Evolutionary conservation across 2,888 invertebrate genomes (phyloP), one percentile per base, ranked within the genome.

Genomic region (Bugulina stolonifera): DNA sequence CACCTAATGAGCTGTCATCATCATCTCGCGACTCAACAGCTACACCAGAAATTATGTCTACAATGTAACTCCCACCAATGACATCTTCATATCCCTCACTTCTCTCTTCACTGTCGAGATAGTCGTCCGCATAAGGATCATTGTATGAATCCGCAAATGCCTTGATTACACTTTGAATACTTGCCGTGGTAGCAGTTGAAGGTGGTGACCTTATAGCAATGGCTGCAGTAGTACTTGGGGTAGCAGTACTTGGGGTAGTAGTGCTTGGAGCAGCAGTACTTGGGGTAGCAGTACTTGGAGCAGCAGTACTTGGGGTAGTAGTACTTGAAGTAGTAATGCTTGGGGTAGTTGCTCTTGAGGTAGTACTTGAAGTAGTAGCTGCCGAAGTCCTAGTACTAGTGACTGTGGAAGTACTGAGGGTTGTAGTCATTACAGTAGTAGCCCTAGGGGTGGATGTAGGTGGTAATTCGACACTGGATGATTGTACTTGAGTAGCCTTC

Each of bases 401-500:
- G 25, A 5, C 25, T 18, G n/a, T 57, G n/a, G n/a, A n/a, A n/a
- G n/a, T n/a, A n/a, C n/a, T n/a, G n/a, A n/a, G n/a, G n/a, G n/a
- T n/a, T n/a, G n/a, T n/a, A n/a, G 52, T 52, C 22, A 22, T 23
- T n/a, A 57, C 57, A 57, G 57, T 57, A 57, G n/a, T 57, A 57
- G 14, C 5, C 18, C 57, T 57, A 57, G 57, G 5, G 5, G 25
- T 57, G 27, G 29, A 25, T 29, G 14, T 64, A 32, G 18, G 10
- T 3, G 64, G 22, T 5, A 32, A 5, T 23, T 22, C 57, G 5
- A 57, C 10, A 23, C n/a, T 5, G 23, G 57, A 57, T 5, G 57
- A n/a, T 5, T n/a, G 5, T n/a, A 57, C 57, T 10, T 10, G 22
- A 25, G 57, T 57, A 57, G 57, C 5, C 5, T 5, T 57, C 5